These are phyloP conservation scores for Agapornis canus DNA, from an alignment of 2,797 vertebrate species.

Conservation along the genomic window DNA sequence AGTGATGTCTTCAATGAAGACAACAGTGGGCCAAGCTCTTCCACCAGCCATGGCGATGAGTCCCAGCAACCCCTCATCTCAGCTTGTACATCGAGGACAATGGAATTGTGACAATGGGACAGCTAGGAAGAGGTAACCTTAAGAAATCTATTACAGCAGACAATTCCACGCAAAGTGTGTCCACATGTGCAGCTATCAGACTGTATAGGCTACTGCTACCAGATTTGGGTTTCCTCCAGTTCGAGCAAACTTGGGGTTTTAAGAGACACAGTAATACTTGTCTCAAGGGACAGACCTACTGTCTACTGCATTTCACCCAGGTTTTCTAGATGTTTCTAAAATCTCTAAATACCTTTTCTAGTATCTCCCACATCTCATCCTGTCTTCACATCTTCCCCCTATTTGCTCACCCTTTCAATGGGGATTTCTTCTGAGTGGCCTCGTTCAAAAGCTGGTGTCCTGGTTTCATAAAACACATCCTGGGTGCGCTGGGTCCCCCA, in stretches of 20 bases:
- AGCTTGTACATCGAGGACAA: background rate
- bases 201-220: background rate
- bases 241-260: background rate
- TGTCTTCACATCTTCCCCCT: background rate
- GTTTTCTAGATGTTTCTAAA: background rate
- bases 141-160: background rate
- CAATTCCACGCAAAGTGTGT: background rate
- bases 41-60: background rate
- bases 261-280: background rate
- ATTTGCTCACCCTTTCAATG: constrained; percentile 51
- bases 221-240: background rate
- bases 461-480: constrained; percentile 77
- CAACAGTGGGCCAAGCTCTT: background rate
- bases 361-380: background rate
- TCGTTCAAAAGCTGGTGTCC: constrained; percentile 79
- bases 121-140: background rate
- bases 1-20: background rate
- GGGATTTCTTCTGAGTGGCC: constrained; percentile 87
- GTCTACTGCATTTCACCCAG: background rate
- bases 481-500: constrained; percentile 86
- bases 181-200: background rate
- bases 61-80: background rate
- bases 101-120: background rate
- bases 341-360: background rate
- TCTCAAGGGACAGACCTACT: background rate